Conservation (phyloP, 2,113 vertebrate genomes). For the Trinectes maculatus region DNA sequence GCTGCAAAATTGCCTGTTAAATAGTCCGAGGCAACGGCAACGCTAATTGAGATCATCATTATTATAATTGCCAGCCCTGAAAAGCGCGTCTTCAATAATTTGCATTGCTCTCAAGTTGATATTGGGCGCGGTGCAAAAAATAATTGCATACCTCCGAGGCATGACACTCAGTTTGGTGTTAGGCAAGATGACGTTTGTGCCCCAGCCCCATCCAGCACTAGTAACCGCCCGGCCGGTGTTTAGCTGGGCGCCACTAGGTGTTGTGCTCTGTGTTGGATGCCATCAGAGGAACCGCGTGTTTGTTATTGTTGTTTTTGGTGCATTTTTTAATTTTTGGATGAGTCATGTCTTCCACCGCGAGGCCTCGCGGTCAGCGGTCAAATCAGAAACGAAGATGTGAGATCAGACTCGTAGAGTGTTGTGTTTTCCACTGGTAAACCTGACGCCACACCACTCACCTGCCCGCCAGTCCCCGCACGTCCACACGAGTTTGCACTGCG, state of each 20-base stretch:
- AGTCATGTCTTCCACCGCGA: no score
- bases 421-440: conserved; percentile 31
- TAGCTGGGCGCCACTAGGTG: conserved; percentile 36
- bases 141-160: conserved; percentile 85
- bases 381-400: not conserved
- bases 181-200: conserved; percentile 41
- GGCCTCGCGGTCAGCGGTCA: conserved; percentile 11
- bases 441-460: conserved; percentile 21
- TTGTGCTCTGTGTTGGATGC: conserved; percentile 31
- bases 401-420: conserved; percentile 6
- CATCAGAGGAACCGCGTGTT: conserved; percentile 34
- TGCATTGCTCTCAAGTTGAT: conserved; percentile 86
- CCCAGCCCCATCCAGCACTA: conserved; percentile 28
- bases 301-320: not conserved
- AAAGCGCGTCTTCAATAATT: conserved; percentile 87
- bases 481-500: conserved; percentile 28
- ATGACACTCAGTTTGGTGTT: conserved; percentile 68
- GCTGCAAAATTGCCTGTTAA: conserved; percentile 84
- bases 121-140: conserved; percentile 83
- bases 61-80: conserved; percentile 85
- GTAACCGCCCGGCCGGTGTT: conserved; percentile 36
- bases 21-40: conserved; percentile 84
- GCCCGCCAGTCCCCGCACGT: conserved; percentile 4
- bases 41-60: conserved; percentile 89
- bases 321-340: no score